Evolutionary conservation across 2,113 vertebrate genomes (phyloP).

Genomic region (Nansenia antarctica): DNA sequence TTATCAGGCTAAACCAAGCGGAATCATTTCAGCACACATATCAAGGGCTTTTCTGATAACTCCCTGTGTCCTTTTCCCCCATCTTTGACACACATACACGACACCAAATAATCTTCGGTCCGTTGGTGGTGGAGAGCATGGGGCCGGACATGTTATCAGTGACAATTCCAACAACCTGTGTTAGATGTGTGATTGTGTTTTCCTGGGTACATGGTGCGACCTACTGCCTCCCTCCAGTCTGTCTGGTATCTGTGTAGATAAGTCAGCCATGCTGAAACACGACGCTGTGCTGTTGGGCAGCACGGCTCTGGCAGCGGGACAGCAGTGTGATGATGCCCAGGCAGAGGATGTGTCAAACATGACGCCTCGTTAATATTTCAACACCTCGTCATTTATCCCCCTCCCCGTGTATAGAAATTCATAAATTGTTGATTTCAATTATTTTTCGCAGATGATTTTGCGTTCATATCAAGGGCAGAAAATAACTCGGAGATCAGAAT

Average conservation of each 20-base stretch:
- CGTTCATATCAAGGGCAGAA: slow-evolving; percentile 1
- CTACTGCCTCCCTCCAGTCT: slow-evolving; percentile 6
- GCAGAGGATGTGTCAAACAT: slow-evolving; percentile 36
- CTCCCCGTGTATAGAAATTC: background rate
- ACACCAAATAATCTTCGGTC: background rate
- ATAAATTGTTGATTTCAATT: slow-evolving; percentile 21
- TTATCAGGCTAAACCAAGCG: slow-evolving; percentile 7
- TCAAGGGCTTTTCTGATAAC: slow-evolving; percentile 11
- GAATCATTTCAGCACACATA: background rate
- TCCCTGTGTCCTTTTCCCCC: slow-evolving; percentile 4
- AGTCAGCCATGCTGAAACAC: slow-evolving; percentile 13
- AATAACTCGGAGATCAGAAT: too few species aligned
- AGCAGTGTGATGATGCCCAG: slow-evolving; percentile 18
- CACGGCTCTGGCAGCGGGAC: slow-evolving; percentile 16
- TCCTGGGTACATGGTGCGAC: slow-evolving; percentile 35
- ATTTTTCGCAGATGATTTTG: slow-evolving; percentile 26
- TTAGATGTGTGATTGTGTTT: background rate
- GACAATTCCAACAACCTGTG: slow-evolving; percentile 23
- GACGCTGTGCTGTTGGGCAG: background rate
- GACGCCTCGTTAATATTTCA: slow-evolving; percentile 47
- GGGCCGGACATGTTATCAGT: slow-evolving; percentile 24
- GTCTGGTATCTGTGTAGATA: slow-evolving; percentile 22
- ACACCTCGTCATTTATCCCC: slow-evolving; percentile 34
- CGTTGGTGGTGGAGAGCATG: background rate
- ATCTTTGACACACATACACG: background rate